Evolutionary conservation across 2,113 vertebrate species (phyloP).

Genomic region (Crypturellus undulatus): DNA sequence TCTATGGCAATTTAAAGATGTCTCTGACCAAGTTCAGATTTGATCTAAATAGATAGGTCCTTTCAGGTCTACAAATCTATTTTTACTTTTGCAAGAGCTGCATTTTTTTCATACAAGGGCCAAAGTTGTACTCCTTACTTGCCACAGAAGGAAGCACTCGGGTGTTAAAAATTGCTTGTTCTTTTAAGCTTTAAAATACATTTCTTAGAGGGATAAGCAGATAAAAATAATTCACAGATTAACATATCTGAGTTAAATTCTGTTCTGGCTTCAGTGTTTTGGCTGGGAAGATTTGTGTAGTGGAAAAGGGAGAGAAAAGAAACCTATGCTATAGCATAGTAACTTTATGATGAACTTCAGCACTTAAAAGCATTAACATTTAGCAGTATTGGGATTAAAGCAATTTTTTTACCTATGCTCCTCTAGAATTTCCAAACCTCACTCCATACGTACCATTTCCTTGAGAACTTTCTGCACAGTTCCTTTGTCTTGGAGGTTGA

Average conservation of each 20-base stretch:
- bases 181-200: not conserved
- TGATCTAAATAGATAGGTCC: not conserved
- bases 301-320: not conserved
- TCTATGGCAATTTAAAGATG: not conserved
- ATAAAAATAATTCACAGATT: not conserved
- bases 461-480: slow-evolving; percentile 82
- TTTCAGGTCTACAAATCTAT: not conserved
- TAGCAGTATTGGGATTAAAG: not conserved
- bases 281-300: not conserved
- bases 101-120: not conserved
- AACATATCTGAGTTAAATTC: not conserved
- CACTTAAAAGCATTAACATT: not conserved
- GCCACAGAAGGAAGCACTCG: not conserved
- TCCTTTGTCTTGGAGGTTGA: slow-evolving; percentile 86
- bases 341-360: not conserved
- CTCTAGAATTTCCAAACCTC: slow-evolving; percentile 1
- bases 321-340: not conserved
- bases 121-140: not conserved
- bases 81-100: not conserved
- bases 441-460: slow-evolving; percentile 85
- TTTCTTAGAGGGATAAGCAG: not conserved
- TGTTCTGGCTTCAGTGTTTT: not conserved
- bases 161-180: not conserved
- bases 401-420: not conserved
- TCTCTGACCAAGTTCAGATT: not conserved